Base-by-base conservation (phyloP, 2,797 vertebrate species). In the Pogonophryne albipinna region DNA sequence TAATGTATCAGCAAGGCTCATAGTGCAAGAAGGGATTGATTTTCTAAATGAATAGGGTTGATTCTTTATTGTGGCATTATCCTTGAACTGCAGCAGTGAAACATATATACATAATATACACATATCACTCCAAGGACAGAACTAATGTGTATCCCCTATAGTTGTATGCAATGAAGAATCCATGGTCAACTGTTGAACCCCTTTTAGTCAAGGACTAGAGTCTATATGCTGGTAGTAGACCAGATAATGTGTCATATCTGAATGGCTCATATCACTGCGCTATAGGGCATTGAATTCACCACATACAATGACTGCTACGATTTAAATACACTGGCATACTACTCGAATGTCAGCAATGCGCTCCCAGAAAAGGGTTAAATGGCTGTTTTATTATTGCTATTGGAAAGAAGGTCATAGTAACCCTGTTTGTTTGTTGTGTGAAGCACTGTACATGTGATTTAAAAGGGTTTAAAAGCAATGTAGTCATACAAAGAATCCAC, bases 161-260 rank as follows among this genome's bases (percentile, higher is more conserved):
- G 19, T 19, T 84, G 80, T 80, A 80, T 86, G 82, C 60, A 57
- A 41, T 38, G 57, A 27, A 78, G 76, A 50, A 14, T 38, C 34
- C 82, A 79, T 80, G 78, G 85, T 91, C 84, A 91, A 91, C 85
- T 85, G 84, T 38, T 65, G 65, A 86, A 81, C 67, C 41, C 27
- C 57, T 91, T 85, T 82, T 83, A 89, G 80, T 87, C 87, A 92
- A 91, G 85, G 88, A 85, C 87, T 72, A 61, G 53, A 79, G 46
- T 76, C 69, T 72, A 86, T 71, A 58, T 23, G 55, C 65, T 78
- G 76, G 78, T 85, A 62, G 59, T 72, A 65, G 63, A 72, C 66
- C 10, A 72, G 6, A 71, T 50, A 72, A 83, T 71, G 67, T 68
- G 60, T 71, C 23, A 76, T 78, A 85, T 77, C 20, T 70, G 27